Evolutionary conservation across 2,113 vertebrate species (phyloP), one percentile per base, ranked within the genome.

Genomic region (Rhinichthys klamathensis): DNA sequence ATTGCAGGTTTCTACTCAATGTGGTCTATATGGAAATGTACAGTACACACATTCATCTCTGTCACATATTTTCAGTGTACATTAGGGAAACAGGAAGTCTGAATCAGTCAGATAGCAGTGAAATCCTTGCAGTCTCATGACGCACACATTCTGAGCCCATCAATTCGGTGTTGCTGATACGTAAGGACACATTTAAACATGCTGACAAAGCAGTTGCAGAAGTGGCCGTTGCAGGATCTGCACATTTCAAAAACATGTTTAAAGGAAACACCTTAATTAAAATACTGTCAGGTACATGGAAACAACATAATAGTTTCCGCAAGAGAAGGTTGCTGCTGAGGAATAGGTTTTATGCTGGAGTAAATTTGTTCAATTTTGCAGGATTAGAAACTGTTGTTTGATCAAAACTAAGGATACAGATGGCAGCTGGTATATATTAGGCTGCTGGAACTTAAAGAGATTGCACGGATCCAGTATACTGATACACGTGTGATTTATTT

Each of bases 1-100:
- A 35, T 23, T 30, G 73, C 44, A 49, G 73, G 23, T 13, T 74
- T 69, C 18, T 70, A 41, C 9, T 15, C 72, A 13, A 1, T 79
- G 35, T 44, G 23, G 58, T 81, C 80, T 83, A 56, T 83, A 72
- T 83, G 65, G 11, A 72, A 83, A 72, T 83, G 49, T 41, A 72
- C 46, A 23, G 30, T 38, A 72, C 49, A 83, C 49, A 83, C 80
- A 83, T 83, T 58, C 6, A 83, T 72, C 80, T 83, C 49, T 72
- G 80, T 72, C 67, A 58, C 21, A 23, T 38, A 30, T 38, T 82
- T 56, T 46, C 80, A 82, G 49, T 56, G 30, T 82, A 3, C 49
- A 6, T 49, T 23, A 38, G 49, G 65, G 21, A 46, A 58, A n/a
- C 18, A 25, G 79, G 1, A 6, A 0, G 15, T 46, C 27, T 35